Percentiles rank a stretch among this genome's conserved stretches.
Evolutionary conservation across 2,888 invertebrate genomes (phyloP).

Genomic region (Exephanes ischioxanthus): DNA sequence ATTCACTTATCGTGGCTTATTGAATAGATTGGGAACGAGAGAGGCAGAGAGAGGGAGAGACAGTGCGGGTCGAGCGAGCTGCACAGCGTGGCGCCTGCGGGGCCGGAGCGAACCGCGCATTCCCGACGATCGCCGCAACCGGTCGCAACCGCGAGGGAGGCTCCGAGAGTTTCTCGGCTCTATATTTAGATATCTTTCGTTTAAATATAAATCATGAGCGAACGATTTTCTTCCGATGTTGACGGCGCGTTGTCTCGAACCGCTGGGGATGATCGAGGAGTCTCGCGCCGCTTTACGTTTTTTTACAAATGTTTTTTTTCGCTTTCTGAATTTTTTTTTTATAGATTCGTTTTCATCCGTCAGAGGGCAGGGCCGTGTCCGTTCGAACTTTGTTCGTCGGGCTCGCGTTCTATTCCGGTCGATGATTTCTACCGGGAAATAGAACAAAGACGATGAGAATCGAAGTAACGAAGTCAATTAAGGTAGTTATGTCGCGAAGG

Average conservation of each 20-base stretch:
- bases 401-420: slow-evolving; percentile 1
- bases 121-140: slow-evolving; percentile 53
- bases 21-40: slow-evolving; percentile 62
- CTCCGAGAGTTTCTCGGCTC: slow-evolving; percentile 45
- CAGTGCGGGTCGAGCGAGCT: slow-evolving; percentile 13
- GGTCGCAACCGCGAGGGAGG: slow-evolving; percentile 39
- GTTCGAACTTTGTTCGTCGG: not conserved
- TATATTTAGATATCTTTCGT: slow-evolving; percentile 78
- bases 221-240: slow-evolving; percentile 57
- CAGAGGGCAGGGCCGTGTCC: not conserved
- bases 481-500: too few species aligned
- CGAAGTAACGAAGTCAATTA: not conserved
- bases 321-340: not conserved
- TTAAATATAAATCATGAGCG: slow-evolving; percentile 74
- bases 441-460: not conserved
- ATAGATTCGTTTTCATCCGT: not conserved
- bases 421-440: not conserved
- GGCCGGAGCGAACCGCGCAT: slow-evolving; percentile 8
- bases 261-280: not conserved
- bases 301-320: not conserved
- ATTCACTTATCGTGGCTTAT: slow-evolving; percentile 71
- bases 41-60: not conserved
- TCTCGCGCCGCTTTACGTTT: slow-evolving; percentile 10
- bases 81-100: slow-evolving; percentile 57
- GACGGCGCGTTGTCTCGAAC: not conserved